These are phyloP conservation scores for Australoheros facetus DNA, from an alignment of 2,797 vertebrate genomes.

Conservation along the genomic window DNA sequence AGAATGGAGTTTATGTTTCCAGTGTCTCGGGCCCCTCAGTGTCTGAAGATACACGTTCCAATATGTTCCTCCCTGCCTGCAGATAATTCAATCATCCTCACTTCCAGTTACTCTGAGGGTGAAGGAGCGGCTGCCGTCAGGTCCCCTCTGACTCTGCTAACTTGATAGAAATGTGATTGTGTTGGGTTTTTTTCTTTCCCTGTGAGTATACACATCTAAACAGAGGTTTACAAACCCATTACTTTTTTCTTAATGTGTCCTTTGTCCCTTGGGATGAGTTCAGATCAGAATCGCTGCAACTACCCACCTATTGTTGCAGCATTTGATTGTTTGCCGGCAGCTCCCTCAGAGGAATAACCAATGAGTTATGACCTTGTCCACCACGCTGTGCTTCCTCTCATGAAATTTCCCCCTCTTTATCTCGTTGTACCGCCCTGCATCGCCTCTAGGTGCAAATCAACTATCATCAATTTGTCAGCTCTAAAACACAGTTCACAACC, in stretches of 20 bases:
- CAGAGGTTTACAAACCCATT: constrained; percentile 12
- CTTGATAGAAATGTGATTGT: constrained; percentile 66
- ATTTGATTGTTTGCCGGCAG: constrained; percentile 8
- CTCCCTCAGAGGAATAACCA: constrained; percentile 30
- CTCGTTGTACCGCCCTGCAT: constrained; percentile 11
- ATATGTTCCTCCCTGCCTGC: constrained; percentile 62
- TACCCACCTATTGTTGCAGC: constrained; percentile 1
- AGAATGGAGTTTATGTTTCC: constrained; percentile 65
- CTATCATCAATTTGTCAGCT: constrained; percentile 60
- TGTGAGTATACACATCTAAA: constrained; percentile 10
- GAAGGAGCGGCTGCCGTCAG: constrained; percentile 49
- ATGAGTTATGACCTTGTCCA: constrained; percentile 42
- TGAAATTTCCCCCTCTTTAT: constrained; percentile 24
- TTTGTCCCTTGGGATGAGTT: constrained; percentile 14
- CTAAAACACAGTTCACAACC: constrained; percentile 44
- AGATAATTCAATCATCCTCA: constrained; percentile 74
- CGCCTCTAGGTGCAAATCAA: constrained; percentile 52
- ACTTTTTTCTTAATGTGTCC: constrained; percentile 9
- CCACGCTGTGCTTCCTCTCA: background rate
- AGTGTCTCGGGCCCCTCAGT: constrained; percentile 35
- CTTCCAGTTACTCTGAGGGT: constrained; percentile 66
- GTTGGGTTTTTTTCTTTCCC: constrained; percentile 18
- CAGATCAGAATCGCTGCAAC: constrained; percentile 12
- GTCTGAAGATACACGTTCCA: constrained; percentile 58
- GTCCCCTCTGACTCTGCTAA: constrained; percentile 56